Conservation (phyloP, 2,113 vertebrate genomes). For the Tyto alba region DNA sequence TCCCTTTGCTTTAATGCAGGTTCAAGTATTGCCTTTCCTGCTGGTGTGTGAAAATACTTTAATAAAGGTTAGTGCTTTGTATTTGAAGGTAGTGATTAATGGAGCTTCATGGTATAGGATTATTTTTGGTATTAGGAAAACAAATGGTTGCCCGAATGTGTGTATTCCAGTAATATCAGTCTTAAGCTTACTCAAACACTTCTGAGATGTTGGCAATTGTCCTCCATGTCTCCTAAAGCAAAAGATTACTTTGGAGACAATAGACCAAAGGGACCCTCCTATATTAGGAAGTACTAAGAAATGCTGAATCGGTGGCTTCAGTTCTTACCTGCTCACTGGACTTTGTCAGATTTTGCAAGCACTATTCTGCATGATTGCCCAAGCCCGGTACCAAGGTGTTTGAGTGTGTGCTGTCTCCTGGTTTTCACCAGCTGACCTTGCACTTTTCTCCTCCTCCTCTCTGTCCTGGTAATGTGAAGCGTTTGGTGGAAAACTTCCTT, state of each 20-base stretch:
- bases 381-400: not conserved
- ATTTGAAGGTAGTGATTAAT: not conserved
- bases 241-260: not conserved
- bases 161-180: not conserved
- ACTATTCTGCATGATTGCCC: not conserved
- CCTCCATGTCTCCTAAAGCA: not conserved
- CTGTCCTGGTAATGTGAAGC: not conserved
- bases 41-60: not conserved
- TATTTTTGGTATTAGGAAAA: not conserved
- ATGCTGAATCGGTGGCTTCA: constrained; percentile 14
- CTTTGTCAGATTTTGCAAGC: not conserved
- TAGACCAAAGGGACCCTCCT: not conserved
- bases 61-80: not conserved
- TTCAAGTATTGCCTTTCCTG: constrained; percentile 15
- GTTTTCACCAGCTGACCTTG: not conserved
- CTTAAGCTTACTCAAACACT: not conserved
- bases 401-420: not conserved
- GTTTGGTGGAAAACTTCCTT: not conserved
- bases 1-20: not conserved
- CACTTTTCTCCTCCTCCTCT: not conserved
- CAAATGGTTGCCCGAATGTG: not conserved
- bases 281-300: not conserved
- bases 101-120: not conserved
- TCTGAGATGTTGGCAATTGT: not conserved
- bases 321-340: not conserved